phyloP scores from a whole-genome alignment of 2,888 invertebrate genomes.

The Cotesia congregata region DNA sequence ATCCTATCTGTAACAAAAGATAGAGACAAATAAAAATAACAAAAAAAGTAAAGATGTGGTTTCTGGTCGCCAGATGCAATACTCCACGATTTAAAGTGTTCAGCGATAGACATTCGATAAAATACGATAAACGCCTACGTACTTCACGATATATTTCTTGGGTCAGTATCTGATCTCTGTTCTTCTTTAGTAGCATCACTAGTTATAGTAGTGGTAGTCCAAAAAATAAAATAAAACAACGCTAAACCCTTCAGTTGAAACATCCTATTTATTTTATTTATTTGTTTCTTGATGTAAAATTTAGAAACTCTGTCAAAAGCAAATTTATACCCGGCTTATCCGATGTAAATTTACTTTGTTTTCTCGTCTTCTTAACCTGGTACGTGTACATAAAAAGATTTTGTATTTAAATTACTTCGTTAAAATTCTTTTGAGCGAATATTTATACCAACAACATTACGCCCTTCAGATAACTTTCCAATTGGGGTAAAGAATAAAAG shows the following conservation, averaged over 20 bases:
- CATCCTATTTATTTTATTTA: background rate
- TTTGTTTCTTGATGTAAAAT: background rate
- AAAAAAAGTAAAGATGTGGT: background rate
- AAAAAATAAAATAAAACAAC: background rate
- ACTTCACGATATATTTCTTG: background rate
- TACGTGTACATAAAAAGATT: background rate
- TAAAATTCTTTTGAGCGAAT: constrained; percentile 22
- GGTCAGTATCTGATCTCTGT: background rate
- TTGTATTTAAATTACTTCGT: constrained; percentile 12
- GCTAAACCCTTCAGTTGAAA: background rate
- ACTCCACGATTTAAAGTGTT: background rate
- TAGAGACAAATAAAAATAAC: background rate
- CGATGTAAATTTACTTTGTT: background rate
- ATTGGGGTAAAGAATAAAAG: background rate
- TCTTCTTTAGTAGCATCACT: background rate
- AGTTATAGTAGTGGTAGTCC: no score
- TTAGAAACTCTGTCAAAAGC: background rate
- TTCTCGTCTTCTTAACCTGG: background rate
- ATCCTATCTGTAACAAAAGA: background rate
- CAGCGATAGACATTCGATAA: background rate
- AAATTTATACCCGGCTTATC: background rate
- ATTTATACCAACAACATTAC: background rate
- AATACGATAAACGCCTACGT: background rate
- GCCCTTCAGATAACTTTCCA: background rate
- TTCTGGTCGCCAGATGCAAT: background rate